Conservation (phyloP, 2,888 invertebrate genomes). For the Lysandra coridon region DNA sequence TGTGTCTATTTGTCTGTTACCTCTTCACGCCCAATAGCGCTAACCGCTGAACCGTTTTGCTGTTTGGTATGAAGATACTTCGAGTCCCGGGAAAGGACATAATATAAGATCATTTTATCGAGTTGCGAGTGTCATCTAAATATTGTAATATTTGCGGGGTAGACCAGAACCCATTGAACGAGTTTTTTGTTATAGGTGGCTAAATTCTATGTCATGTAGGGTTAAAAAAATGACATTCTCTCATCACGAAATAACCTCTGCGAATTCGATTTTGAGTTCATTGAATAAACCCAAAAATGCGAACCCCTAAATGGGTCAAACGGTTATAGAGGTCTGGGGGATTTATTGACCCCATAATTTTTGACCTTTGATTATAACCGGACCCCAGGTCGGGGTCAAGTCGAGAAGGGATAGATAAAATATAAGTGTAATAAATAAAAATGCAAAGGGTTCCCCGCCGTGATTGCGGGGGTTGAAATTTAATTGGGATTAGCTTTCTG, state of each 20-base stretch:
- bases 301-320: background rate
- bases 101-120: too few species aligned
- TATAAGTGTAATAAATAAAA: slow-evolving; percentile 23
- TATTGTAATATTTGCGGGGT: too few species aligned
- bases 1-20: too few species aligned
- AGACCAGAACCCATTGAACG: too few species aligned
- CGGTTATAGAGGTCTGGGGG: background rate
- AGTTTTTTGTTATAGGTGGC: too few species aligned
- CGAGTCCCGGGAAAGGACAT: too few species aligned
- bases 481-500: background rate
- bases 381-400: slow-evolving; percentile 4
- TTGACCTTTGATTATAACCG: slow-evolving; percentile 19
- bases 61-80: too few species aligned
- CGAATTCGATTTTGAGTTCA: background rate
- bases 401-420: slow-evolving; percentile 11
- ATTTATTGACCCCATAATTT: slow-evolving; percentile 12
- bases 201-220: background rate
- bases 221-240: background rate
- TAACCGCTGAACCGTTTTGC: too few species aligned
- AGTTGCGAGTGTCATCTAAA: too few species aligned
- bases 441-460: background rate
- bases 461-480: background rate
- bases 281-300: slow-evolving; percentile 6
- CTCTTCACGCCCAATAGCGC: too few species aligned
- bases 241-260: background rate